These are phyloP conservation scores for Menidia beryllina DNA, from an alignment of 2,113 vertebrate genomes.

Conservation along the genomic window DNA sequence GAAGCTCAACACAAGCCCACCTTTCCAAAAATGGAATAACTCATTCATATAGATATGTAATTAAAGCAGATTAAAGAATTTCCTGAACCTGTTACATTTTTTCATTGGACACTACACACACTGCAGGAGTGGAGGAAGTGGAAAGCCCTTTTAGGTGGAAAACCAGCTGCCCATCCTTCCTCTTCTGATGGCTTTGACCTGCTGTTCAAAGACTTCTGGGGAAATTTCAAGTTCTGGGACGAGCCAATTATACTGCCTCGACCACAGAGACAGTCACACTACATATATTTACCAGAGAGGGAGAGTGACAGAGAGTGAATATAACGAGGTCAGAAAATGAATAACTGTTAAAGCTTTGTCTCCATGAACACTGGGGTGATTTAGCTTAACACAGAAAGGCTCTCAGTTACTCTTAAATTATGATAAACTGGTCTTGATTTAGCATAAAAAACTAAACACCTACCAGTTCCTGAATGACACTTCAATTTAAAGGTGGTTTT, in stretches of 20 bases:
- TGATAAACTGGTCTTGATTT: too few relatives aligned
- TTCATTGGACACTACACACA: too few relatives aligned
- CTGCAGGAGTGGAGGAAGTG: not conserved
- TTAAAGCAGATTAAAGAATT: too few relatives aligned
- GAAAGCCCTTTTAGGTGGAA: not conserved
- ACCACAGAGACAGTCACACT: not conserved
- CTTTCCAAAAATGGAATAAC: too few relatives aligned
- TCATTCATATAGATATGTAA: too few relatives aligned
- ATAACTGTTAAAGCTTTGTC: not conserved
- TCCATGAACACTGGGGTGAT: not conserved
- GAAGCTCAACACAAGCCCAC: too few relatives aligned
- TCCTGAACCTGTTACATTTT: too few relatives aligned
- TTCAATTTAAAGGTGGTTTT: too few relatives aligned
- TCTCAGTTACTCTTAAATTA: too few relatives aligned
- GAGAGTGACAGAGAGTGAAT: not conserved
- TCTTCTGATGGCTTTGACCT: not conserved
- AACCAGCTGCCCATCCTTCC: not conserved
- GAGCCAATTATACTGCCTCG: not conserved
- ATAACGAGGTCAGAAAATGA: not conserved
- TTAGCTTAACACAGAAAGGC: not conserved
- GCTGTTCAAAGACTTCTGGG: not conserved
- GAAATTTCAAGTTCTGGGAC: slow-evolving; percentile 1
- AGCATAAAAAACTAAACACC: too few relatives aligned
- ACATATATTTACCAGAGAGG: not conserved
- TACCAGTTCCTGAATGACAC: too few relatives aligned